Evolutionary conservation across 2,113 vertebrate genomes (phyloP).

Genomic region (Beaufortia kweichowensis): DNA sequence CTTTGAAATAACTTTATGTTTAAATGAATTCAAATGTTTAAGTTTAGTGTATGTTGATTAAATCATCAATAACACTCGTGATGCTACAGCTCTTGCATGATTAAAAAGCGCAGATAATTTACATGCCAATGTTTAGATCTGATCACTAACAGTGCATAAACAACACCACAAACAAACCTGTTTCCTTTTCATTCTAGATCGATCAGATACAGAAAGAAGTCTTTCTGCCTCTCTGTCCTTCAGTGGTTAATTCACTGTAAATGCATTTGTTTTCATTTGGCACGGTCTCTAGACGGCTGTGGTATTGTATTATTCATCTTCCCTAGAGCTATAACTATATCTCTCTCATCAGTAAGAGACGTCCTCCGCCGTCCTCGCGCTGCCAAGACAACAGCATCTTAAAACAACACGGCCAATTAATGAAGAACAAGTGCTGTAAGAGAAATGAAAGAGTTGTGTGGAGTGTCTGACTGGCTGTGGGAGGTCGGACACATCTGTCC

Average conservation of each 20-base stretch:
- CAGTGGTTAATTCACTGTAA: slow-evolving; percentile 2
- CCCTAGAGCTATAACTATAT: slow-evolving; percentile 47
- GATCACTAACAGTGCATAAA: background rate
- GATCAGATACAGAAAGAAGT: background rate
- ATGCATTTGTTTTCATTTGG: slow-evolving; percentile 49
- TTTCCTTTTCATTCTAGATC: slow-evolving; percentile 7
- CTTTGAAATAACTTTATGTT: too few species aligned
- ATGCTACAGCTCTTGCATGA: too few species aligned
- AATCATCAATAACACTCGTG: too few species aligned
- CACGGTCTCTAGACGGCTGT: slow-evolving; percentile 42
- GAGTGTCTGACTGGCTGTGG: background rate
- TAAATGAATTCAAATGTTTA: too few species aligned
- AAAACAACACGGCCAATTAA: slow-evolving; percentile 43
- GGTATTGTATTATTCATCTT: slow-evolving; percentile 53
- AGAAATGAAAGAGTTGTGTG: slow-evolving; percentile 28
- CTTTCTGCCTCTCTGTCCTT: slow-evolving; percentile 10
- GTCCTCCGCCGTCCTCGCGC: slow-evolving; percentile 38
- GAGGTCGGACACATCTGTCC: background rate
- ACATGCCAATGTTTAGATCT: background rate
- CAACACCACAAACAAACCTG: background rate
- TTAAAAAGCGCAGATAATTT: too few species aligned
- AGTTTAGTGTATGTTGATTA: too few species aligned
- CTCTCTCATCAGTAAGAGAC: slow-evolving; percentile 39
- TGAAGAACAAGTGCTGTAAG: slow-evolving; percentile 35
- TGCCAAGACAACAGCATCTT: slow-evolving; percentile 47